phyloP scores from a whole-genome alignment of 2,113 vertebrate species.

The Xenopus borealis region DNA sequence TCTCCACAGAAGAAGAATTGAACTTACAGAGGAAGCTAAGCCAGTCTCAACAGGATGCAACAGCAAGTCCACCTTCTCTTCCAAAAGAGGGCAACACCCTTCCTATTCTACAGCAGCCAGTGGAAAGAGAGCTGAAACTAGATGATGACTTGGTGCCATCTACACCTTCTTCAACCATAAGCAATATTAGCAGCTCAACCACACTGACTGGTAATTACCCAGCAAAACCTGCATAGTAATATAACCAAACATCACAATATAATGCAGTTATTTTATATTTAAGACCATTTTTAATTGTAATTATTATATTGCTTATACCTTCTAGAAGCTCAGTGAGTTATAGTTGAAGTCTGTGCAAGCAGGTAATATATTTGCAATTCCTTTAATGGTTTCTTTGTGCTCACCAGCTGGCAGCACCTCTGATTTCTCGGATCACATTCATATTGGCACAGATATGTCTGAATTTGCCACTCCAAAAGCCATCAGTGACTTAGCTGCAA shows the following conservation, averaged over 20 bases:
- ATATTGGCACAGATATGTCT: conserved; percentile 58
- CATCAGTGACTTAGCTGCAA: conserved; percentile 91
- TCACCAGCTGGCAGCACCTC: conserved; percentile 74
- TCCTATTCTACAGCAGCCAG: conserved; percentile 74
- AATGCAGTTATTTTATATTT: too few relatives aligned
- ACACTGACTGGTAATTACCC: conserved; percentile 61
- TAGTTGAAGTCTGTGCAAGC: too few relatives aligned
- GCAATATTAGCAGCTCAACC: conserved; percentile 59
- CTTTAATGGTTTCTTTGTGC: conserved; percentile 53
- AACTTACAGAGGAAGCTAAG: conserved; percentile 57
- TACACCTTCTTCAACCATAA: conserved; percentile 61
- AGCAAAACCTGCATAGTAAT: not conserved
- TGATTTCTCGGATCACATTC: conserved; percentile 65
- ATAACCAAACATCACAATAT: too few relatives aligned
- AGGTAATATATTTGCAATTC: conserved; percentile 10
- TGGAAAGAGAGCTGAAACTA: conserved; percentile 77
- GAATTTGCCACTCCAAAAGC: conserved; percentile 83
- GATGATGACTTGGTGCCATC: conserved; percentile 67
- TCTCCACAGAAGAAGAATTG: conserved; percentile 79
- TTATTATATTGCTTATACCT: too few relatives aligned
- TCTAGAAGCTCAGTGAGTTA: too few relatives aligned
- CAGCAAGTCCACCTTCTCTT: conserved; percentile 57
- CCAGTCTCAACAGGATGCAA: conserved; percentile 59
- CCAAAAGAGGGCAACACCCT: conserved; percentile 72
- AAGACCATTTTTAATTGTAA: too few relatives aligned